Evolutionary conservation across 2,888 invertebrate genomes (phyloP), one percentile per base, ranked within the genome.

Genomic region (Anthoptus insignis): DNA sequence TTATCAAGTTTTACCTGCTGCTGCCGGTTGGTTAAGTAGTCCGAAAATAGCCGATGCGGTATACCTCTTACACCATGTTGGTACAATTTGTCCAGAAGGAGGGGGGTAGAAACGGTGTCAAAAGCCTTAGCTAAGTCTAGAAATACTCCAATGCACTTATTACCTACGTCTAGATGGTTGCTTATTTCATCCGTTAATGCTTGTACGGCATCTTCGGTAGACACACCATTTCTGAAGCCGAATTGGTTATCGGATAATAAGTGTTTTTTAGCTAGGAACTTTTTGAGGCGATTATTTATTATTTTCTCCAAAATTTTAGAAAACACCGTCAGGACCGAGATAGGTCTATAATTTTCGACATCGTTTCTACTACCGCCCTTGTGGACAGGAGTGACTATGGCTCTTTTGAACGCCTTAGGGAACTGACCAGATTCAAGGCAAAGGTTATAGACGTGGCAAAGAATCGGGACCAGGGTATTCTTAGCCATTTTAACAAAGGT

Each of bases 11-110:
- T 34, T 47, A 21, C n/a, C 32, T 59, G 32, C 16, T 42, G 24
- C 21, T 45, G 47, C 8, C 29, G 32, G 11, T 58, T n/a, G 27
- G 42, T 58, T n/a, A 58, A 45, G 21, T 45, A 27, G 29, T 58
- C 58, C 24, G 47, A 16, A 3, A 58, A 13, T 13, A 58, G 19
- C 14, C 24, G 42, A 29, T 58, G 58, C 5, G 45, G 58, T 45
- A 47, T 8, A 47, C 58, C 58, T 42, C 58, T 45, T 45, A 58
- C 29, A 29, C 47, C 58, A 32, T 47, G 32, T 5, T 58, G n/a
- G 21, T 56, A 42, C 39, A 56, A 24, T 22, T 56, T 56, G 7
- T 56, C 56, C 1, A 39, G 37, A 2, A 59, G 59, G 59, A 32
- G 14, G 29, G 49, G 27, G 14, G 39, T n/a, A 39, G 39, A 39